Percentiles rank a stretch among this genome's conserved stretches.
These are phyloP conservation scores for Cylas formicarius DNA, from an alignment of 1,140 invertebrate species.

Conservation along the genomic window DNA sequence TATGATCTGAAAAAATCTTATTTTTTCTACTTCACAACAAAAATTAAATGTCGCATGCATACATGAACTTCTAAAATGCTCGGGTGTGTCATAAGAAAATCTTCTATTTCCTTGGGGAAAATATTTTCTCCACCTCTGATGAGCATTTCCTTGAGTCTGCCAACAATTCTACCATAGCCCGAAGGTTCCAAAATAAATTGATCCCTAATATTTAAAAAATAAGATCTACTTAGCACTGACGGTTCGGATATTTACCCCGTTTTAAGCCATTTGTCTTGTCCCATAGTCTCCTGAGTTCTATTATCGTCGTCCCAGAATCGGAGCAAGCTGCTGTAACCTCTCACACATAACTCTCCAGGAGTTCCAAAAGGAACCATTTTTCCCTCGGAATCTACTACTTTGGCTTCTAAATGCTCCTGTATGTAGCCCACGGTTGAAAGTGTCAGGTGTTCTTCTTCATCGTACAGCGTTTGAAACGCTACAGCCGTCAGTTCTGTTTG, in stretches of 20 bases:
- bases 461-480: constrained; percentile 54
- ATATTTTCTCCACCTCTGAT: constrained; percentile 92
- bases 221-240: too few relatives aligned
- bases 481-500: constrained; percentile 77
- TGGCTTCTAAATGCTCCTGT: constrained; percentile 68
- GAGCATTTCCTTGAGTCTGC: constrained; percentile 83
- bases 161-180: constrained; percentile 74
- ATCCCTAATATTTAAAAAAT: too few relatives aligned
- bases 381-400: constrained; percentile 61
- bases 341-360: constrained; percentile 70
- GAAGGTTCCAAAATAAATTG: constrained; percentile 65
- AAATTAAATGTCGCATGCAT: too few relatives aligned
- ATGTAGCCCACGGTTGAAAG: constrained; percentile 69
- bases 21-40: background rate
- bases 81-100: constrained; percentile 70
- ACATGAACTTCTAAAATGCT: constrained; percentile 69
- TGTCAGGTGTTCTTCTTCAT: constrained; percentile 56
- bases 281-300: constrained; percentile 66
- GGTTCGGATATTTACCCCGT: constrained; percentile 74
- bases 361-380: constrained; percentile 57
- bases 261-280: constrained; percentile 69
- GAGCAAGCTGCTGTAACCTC: constrained; percentile 74
- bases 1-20: constrained; percentile 45
- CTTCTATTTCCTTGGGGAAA: constrained; percentile 81
- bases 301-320: constrained; percentile 77